Conservation (phyloP, 64 coral and sea anemone species). For the Pocillopora damicornis region DNA sequence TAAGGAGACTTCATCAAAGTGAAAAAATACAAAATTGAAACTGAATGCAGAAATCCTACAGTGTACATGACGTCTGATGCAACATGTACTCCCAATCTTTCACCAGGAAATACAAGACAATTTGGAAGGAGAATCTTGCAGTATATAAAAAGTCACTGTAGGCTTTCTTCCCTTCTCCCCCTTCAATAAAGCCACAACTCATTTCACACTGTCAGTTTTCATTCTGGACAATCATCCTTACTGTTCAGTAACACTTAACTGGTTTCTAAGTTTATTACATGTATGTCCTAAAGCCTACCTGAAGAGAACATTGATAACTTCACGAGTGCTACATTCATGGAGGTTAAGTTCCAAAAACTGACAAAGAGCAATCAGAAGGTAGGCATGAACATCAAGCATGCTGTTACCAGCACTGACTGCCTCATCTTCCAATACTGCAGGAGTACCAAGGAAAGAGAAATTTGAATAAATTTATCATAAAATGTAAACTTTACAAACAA, state of each 20-base stretch:
- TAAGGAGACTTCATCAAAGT: too few species aligned
- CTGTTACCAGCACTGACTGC: constrained; percentile 29
- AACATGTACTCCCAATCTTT: too few species aligned
- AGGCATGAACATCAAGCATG: constrained; percentile 41
- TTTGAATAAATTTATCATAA: not conserved
- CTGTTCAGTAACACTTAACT: too few species aligned
- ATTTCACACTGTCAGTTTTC: not conserved
- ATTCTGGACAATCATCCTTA: not conserved
- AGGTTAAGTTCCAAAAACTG: constrained; percentile 52
- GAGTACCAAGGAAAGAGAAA: not conserved
- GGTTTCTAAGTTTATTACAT: too few species aligned
- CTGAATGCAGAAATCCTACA: too few species aligned
- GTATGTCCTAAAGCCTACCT: not conserved
- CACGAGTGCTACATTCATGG: constrained; percentile 1
- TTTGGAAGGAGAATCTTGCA: too few species aligned
- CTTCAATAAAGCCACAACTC: too few species aligned
- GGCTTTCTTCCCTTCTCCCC: too few species aligned
- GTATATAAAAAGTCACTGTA: too few species aligned
- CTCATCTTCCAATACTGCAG: constrained; percentile 13
- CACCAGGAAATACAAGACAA: too few species aligned
- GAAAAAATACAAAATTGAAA: too few species aligned
- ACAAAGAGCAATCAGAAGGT: constrained; percentile 38
- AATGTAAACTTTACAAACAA: not conserved
- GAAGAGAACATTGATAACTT: constrained; percentile 47
- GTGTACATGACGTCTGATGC: too few species aligned